A percentile compares a stretch with the other conserved stretches of the same genome.
Evolutionary conservation across 2,888 invertebrate genomes (phyloP).

Genomic region (Apotomis capreana): DNA sequence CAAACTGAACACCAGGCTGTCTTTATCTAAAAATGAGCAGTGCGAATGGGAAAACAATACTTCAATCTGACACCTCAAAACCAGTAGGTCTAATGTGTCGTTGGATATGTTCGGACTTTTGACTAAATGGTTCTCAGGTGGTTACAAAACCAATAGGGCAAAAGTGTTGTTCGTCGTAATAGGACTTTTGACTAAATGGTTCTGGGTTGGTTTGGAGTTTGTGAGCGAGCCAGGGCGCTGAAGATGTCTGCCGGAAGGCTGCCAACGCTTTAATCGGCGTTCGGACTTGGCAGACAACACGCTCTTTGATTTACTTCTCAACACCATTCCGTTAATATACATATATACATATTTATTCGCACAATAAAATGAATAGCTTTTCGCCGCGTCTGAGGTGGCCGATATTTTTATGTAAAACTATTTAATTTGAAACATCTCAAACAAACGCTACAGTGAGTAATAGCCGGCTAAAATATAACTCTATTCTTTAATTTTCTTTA

Average conservation of each 20-base stretch:
- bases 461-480: conserved; percentile 32
- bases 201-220: conserved; percentile 6
- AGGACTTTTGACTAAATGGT: conserved; percentile 16
- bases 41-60: conserved; percentile 35
- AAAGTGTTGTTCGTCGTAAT: no score
- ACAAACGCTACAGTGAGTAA: conserved; percentile 37
- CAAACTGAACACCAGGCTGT: conserved; percentile 21
- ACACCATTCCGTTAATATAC: conserved; percentile 64
- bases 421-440: conserved; percentile 33
- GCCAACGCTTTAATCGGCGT: conserved; percentile 73
- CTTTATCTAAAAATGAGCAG: conserved; percentile 23
- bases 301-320: conserved; percentile 79
- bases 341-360: conserved; percentile 38
- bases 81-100: background rate
- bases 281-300: conserved; percentile 71
- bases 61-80: conserved; percentile 10
- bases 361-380: conserved; percentile 41
- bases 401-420: conserved; percentile 36
- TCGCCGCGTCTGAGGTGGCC: conserved; percentile 40
- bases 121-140: conserved; percentile 17
- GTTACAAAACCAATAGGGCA: background rate
- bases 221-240: conserved; percentile 49
- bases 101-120: conserved; percentile 7
- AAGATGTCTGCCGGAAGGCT: conserved; percentile 67
- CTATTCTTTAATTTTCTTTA: conserved; percentile 29